Percentiles rank a stretch among this genome's conserved stretches.
These are phyloP conservation scores for Tyria jacobaeae DNA, from an alignment of 2,888 invertebrate genomes.

Conservation along the genomic window DNA sequence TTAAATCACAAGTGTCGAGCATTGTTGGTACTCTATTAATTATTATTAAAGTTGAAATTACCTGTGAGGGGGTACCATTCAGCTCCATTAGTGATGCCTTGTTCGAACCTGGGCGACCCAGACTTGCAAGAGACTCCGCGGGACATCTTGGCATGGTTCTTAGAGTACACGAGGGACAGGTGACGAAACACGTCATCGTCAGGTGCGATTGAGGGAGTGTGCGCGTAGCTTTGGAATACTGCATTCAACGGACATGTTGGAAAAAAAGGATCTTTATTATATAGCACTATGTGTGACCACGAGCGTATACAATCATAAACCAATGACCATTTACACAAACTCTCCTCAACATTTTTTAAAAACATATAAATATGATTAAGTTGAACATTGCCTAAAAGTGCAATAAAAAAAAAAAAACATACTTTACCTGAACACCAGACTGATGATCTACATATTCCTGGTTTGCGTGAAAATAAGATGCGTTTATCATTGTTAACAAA, in stretches of 20 bases:
- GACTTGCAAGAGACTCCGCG: conserved; percentile 93
- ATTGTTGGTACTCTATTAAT: too few relatives aligned
- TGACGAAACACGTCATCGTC: conserved; percentile 97
- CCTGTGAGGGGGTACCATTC: conserved; percentile 96
- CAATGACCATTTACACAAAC: too few relatives aligned
- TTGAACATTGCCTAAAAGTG: background rate
- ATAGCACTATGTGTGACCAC: background rate
- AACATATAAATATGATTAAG: background rate
- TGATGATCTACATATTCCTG: conserved; percentile 92
- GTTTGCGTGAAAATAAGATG: conserved; percentile 67
- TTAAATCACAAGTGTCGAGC: too few relatives aligned
- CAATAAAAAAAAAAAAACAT: conserved; percentile 29
- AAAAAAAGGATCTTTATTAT: conserved; percentile 47
- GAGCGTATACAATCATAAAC: background rate
- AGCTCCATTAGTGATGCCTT: conserved; percentile 98
- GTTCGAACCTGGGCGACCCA: conserved; percentile 90
- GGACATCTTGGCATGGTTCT: conserved; percentile 96
- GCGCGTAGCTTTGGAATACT: conserved; percentile 95
- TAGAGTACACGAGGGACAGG: conserved; percentile 93
- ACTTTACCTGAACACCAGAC: conserved; percentile 91
- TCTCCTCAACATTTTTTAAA: too few relatives aligned
- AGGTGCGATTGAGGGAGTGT: conserved; percentile 93
- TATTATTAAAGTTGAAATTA: conserved; percentile 34
- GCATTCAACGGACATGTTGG: conserved; percentile 87
- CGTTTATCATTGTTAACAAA: background rate